Base-by-base conservation (phyloP, 2,888 invertebrate genomes). In the Ormyrus labotus region DNA sequence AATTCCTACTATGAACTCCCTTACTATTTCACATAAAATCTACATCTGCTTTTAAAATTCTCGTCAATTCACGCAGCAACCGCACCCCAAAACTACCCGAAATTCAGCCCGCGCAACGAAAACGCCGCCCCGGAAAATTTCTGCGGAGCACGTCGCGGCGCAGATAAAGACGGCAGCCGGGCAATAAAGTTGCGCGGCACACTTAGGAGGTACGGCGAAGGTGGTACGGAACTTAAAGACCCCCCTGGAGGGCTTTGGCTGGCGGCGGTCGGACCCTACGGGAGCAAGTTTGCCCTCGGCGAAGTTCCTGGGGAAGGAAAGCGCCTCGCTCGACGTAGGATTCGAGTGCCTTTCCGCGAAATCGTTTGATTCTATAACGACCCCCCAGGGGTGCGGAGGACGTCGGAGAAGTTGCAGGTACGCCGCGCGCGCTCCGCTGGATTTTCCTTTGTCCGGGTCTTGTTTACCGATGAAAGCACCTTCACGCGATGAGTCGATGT, bases 331-430 rank as follows among this genome's bases (percentile, higher is more conserved):
- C 70, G 9, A 10, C 58, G 50, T 13, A 60, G 19, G 58, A 48
- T 58, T 70, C 48, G 60, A 47, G 11, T n/a, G 51, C 47, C 8
- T 67, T 67, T 67, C 34, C 53, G 53, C 57, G 68, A 57, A 68
- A 57, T 68, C n/a, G 68, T 65, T 65, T n/a, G 64, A 55, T 68
- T 57, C 57, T 8, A 11, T 57, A 68, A 68, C 68, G 47, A 68
- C 55, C 9, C 68, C n/a, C 68, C n/a, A 4, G 55, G 47, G 68
- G n/a, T 4, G 53, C 1, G 19, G 34, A 47, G 47, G 65, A n/a
- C n/a, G 10, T 13, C 57, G 10, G 57, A 0, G n/a, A 57, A 57
- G 57, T n/a, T 57, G 57, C 10, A 53, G 53, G 5, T 2, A 6
- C 8, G 53, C 34, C 34, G 3, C 34, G 34, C 19, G 19, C 34